Conservation (phyloP, 1,140 invertebrate genomes). For the Andricus grossulariae region DNA sequence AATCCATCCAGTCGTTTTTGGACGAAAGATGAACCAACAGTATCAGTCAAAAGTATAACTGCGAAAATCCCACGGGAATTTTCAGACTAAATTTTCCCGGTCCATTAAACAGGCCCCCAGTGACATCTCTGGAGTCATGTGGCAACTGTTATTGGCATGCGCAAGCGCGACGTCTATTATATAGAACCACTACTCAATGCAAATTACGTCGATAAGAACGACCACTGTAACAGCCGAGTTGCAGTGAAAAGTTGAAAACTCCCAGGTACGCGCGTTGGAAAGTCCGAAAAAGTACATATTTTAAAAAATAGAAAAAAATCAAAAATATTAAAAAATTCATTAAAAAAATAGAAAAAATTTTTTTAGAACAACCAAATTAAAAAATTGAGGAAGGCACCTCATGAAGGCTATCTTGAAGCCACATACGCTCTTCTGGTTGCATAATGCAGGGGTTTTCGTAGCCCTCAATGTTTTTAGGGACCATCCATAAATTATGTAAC, state of each 20-base stretch:
- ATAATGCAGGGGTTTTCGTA: background rate
- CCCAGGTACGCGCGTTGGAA: background rate
- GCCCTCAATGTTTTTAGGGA: background rate
- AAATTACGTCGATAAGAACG: constrained; percentile 49
- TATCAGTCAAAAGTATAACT: too few relatives aligned
- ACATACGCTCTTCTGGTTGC: constrained; percentile 19
- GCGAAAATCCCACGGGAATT: background rate
- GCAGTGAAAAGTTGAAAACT: background rate
- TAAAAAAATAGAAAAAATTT: constrained; percentile 36
- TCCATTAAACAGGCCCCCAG: constrained; percentile 57
- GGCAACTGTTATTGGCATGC: constrained; percentile 47
- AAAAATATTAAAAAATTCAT: constrained; percentile 34
- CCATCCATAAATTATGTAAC: too few relatives aligned
- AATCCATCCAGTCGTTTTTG: too few relatives aligned
- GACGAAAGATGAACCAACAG: too few relatives aligned
- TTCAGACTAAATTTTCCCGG: constrained; percentile 62
- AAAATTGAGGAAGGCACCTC: constrained; percentile 36
- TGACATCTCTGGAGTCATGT: constrained; percentile 59
- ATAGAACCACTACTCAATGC: constrained; percentile 1
- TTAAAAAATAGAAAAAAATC: background rate
- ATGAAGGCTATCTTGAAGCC: constrained; percentile 16
- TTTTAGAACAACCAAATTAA: constrained; percentile 31
- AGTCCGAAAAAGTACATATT: too few relatives aligned
- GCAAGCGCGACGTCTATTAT: constrained; percentile 46
- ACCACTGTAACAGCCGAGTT: constrained; percentile 29